Base-by-base conservation (phyloP, 92 coral and sea anemone species). In the Epizoanthus illoricatus region DNA sequence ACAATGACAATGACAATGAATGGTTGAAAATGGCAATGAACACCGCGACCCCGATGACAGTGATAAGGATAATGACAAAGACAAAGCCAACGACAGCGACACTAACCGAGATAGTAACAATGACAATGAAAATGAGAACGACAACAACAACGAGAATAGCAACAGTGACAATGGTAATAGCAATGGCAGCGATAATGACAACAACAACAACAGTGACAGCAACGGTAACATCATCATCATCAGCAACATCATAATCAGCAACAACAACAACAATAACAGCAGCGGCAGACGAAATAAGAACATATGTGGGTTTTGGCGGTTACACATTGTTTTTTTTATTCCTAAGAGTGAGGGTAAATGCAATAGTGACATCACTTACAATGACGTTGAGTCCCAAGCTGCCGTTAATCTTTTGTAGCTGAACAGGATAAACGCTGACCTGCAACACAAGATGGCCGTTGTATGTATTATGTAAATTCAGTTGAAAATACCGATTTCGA, bases 341-440 rank as follows among this genome's bases (percentile, higher is more conserved):
- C 52, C 52, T 45, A 45, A 45, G 52, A 45, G 8, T 45, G 6
- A 0, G 33, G 33, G 33, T 28, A 28, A 28, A 28, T 28, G 33
- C 33, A 28, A 28, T 1, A 28, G 33, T 28, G 33, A 28, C 33
- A 28, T 1, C 67, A 86, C 98, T 93, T 84, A 95, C 98, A 75
- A 95, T 95, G 7, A 95, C 92, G 80, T 95, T 95, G 19, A 95
- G 93, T 5, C 98, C 98, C 80, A 93, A 88, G 70, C 94, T 92
- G 17, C 98, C 98, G 59, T 95, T 91, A 67, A 86, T 88, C 62
- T 95, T 95, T 43, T 93, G 94, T 36, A 95, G 92, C 73, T 95
- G 98, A 8, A 95, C 93, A 23, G 97, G 98, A 65, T 95, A 92
- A 21, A 88, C 87, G 84, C 90, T 95, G 81, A 94, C 97, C 98